Percentiles rank a stretch among this genome's conserved stretches.
phyloP scores from a whole-genome alignment of 2,888 invertebrate genomes.

The Caenorhabditis sulstoni region DNA sequence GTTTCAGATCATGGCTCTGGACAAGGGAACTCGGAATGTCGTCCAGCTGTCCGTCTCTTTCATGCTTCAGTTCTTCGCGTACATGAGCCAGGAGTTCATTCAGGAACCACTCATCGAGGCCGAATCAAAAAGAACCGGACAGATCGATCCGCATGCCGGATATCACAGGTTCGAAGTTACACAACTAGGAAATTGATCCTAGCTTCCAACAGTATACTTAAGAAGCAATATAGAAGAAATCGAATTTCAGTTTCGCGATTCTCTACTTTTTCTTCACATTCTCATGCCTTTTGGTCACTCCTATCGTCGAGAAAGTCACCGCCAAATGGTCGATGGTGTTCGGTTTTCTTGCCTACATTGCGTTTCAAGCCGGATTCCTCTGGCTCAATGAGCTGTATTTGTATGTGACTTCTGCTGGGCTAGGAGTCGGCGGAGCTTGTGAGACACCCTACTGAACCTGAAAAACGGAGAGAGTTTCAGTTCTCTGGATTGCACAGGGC shows the following conservation, averaged over 20 bases:
- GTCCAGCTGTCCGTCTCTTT: slow-evolving; percentile 43
- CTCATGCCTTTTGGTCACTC: slow-evolving; percentile 49
- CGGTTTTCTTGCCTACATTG: slow-evolving; percentile 34
- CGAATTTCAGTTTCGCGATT: slow-evolving; percentile 55
- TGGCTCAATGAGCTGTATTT: slow-evolving; percentile 32
- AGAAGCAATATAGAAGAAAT: not conserved
- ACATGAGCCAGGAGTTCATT: slow-evolving; percentile 61
- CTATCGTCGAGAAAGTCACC: slow-evolving; percentile 42
- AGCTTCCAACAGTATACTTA: too few relatives aligned
- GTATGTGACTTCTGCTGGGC: slow-evolving; percentile 31
- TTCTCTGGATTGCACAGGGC: slow-evolving; percentile 56
- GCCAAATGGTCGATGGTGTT: slow-evolving; percentile 60
- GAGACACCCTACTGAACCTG: not conserved
- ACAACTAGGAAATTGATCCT: too few relatives aligned
- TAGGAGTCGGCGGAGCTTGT: slow-evolving; percentile 56
- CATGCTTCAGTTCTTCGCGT: slow-evolving; percentile 55
- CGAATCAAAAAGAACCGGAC: slow-evolving; percentile 14
- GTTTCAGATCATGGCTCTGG: slow-evolving; percentile 18
- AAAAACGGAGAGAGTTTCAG: slow-evolving; percentile 22
- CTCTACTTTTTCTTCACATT: slow-evolving; percentile 58
- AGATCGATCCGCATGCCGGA: slow-evolving; percentile 53
- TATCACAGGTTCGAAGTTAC: slow-evolving; percentile 62
- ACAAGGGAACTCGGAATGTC: slow-evolving; percentile 45
- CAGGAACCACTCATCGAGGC: slow-evolving; percentile 56
- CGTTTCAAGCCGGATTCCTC: slow-evolving; percentile 46